A percentile compares a stretch with the other conserved stretches of the same genome.
Evolutionary conservation across 2,888 invertebrate species (phyloP).

Genomic region (Lasioglossum marginatum): DNA sequence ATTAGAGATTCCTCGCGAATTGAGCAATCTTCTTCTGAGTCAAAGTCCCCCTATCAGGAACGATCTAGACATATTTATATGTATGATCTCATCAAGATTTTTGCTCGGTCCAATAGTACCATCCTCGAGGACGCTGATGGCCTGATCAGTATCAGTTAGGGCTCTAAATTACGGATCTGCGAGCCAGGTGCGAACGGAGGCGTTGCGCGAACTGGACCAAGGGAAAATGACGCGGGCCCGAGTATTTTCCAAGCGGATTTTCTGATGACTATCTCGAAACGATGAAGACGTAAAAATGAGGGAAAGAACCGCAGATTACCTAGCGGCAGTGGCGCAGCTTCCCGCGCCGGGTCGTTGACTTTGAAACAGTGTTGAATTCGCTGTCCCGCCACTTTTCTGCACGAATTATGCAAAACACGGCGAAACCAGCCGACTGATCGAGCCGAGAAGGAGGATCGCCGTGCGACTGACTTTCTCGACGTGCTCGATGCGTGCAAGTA

Average conservation of each 20-base stretch:
- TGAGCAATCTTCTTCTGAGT: not conserved
- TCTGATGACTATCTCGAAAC: not conserved
- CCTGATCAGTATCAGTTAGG: not conserved
- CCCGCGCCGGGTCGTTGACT: not conserved
- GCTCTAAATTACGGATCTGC: not conserved
- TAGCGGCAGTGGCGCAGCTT: not conserved
- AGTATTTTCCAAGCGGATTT: not conserved
- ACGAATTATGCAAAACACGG: constrained; percentile 69
- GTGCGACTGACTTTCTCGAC: constrained; percentile 1
- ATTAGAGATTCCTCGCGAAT: not conserved
- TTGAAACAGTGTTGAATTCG: constrained; percentile 23
- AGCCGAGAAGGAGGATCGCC: not conserved
- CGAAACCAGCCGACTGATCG: constrained; percentile 51
- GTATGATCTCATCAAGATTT: not conserved
- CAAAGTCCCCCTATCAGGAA: no score
- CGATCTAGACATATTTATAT: not conserved
- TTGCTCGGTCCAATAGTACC: not conserved
- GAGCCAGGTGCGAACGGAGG: not conserved
- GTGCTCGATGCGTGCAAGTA: not conserved
- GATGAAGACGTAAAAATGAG: not conserved
- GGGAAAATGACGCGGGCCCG: not conserved
- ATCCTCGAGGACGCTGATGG: not conserved
- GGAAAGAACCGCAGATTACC: not conserved
- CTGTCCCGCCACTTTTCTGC: constrained; percentile 45
- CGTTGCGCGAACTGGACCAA: not conserved